These are phyloP conservation scores for Autographa gamma DNA, from an alignment of 2,888 invertebrate species.

Conservation along the genomic window DNA sequence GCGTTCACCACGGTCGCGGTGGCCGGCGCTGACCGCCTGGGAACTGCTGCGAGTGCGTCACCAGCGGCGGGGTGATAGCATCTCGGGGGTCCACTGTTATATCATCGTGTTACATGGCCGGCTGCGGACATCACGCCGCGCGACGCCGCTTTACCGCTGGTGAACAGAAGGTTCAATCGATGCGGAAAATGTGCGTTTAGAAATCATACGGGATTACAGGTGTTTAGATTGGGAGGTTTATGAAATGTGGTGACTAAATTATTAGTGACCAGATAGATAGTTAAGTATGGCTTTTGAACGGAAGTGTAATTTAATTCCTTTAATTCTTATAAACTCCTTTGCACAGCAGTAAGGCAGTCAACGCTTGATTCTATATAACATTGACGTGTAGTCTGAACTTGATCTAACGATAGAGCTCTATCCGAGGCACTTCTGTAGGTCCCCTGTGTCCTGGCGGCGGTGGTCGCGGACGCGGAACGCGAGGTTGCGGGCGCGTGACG, in stretches of 20 bases:
- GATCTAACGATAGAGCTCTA: too few relatives aligned
- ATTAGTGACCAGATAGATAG: too few relatives aligned
- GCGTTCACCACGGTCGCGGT: not conserved
- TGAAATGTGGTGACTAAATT: too few relatives aligned
- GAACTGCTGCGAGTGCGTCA: constrained; percentile 19
- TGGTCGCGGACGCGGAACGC: constrained; percentile 33
- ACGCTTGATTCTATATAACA: too few relatives aligned
- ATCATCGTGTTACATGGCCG: constrained; percentile 33
- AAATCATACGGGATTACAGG: constrained; percentile 17
- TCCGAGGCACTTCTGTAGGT: not conserved
- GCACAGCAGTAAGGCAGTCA: too few relatives aligned
- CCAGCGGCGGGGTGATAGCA: constrained; percentile 38
- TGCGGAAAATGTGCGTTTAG: not conserved
- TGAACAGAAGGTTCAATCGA: constrained; percentile 23
- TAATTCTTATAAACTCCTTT: too few relatives aligned
- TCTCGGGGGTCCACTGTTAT: constrained; percentile 28
- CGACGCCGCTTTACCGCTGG: not conserved
- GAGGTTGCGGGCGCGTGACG: constrained; percentile 24
- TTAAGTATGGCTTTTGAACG: too few relatives aligned
- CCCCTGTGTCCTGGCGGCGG: not conserved
- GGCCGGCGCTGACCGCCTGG: constrained; percentile 21
- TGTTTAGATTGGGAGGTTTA: too few relatives aligned
- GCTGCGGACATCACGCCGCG: constrained; percentile 9
- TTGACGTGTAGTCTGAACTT: too few relatives aligned
- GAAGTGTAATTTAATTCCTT: too few relatives aligned